Evolutionary conservation across 2,797 vertebrate species (phyloP).

Genomic region (Myiotriccus ornatus): DNA sequence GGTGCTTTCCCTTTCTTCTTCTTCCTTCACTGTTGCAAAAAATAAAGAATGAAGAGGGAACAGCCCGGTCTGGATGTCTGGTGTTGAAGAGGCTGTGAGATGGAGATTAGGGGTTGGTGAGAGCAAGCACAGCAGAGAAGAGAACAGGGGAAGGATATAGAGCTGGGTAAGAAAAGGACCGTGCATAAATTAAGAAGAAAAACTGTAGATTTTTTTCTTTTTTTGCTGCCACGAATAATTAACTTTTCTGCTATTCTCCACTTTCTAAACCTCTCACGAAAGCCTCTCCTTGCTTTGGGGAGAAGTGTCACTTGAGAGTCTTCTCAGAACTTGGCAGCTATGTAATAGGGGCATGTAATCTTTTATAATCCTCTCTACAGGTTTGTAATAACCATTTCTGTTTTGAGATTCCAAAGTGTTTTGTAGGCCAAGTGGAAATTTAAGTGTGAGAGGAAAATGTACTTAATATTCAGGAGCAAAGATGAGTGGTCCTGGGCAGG

Average conservation of each 20-base stretch:
- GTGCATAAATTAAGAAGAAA: neutral
- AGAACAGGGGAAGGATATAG: neutral
- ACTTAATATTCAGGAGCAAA: slow-evolving; percentile 54
- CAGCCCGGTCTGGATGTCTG: neutral
- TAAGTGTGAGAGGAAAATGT: slow-evolving; percentile 21
- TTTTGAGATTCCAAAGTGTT: slow-evolving; percentile 44
- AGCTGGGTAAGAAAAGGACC: neutral
- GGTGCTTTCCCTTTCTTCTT: neutral
- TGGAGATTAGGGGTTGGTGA: neutral
- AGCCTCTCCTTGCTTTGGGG: slow-evolving; percentile 4
- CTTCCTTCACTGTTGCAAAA: neutral
- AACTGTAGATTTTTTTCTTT: neutral
- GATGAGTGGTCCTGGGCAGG: slow-evolving; percentile 11
- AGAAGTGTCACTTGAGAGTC: slow-evolving; percentile 57
- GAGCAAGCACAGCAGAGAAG: neutral
- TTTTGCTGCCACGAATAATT: neutral
- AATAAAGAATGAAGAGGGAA: neutral
- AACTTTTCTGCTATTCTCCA: slow-evolving; percentile 20
- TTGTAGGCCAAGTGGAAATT: slow-evolving; percentile 48
- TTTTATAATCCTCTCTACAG: slow-evolving; percentile 59
- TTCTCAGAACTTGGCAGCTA: slow-evolving; percentile 53
- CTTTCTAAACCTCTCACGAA: neutral
- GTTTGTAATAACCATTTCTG: slow-evolving; percentile 57
- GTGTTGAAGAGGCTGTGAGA: neutral
- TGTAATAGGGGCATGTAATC: slow-evolving; percentile 56